Evolutionary conservation across 2,113 vertebrate species (phyloP).

Genomic region (Perccottus glenii): DNA sequence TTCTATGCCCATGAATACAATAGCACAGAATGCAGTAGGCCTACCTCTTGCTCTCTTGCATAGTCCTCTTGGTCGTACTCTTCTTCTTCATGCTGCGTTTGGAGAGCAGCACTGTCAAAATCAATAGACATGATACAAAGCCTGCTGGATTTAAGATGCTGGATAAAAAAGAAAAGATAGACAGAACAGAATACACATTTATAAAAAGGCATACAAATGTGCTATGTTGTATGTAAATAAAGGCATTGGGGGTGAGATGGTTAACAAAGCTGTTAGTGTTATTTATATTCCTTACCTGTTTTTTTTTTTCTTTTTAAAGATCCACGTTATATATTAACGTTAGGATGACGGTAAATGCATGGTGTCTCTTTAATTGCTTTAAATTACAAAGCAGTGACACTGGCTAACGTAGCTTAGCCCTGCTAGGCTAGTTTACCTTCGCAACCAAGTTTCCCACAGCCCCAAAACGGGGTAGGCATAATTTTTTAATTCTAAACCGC

Average conservation of each 20-base stretch:
- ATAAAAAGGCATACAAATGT: no score
- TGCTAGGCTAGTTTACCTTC: conserved; percentile 11
- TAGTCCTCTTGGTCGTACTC: conserved; percentile 83
- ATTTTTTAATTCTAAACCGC: conserved; percentile 1
- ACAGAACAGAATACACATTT: background rate
- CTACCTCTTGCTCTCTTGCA: conserved; percentile 82
- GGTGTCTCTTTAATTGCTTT: conserved; percentile 11
- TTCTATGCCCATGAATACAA: background rate
- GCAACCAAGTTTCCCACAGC: background rate
- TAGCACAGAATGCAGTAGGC: background rate
- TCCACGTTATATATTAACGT: background rate
- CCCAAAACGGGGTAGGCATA: accelerated
- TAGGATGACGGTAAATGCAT: background rate
- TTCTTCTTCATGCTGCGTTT: conserved; percentile 80
- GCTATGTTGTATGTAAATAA: no score
- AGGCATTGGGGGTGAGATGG: background rate
- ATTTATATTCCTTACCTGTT: conserved; percentile 33
- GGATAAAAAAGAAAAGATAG: background rate
- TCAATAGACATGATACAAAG: conserved; percentile 80
- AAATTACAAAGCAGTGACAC: conserved; percentile 12
- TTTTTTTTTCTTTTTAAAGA: conserved; percentile 7
- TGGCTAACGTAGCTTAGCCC: conserved; percentile 1
- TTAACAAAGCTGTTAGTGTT: background rate
- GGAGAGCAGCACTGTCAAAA: conserved; percentile 80
- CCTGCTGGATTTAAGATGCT: background rate